These are phyloP conservation scores for Theretra japonica DNA, from an alignment of 2,888 invertebrate genomes.

Conservation along the genomic window DNA sequence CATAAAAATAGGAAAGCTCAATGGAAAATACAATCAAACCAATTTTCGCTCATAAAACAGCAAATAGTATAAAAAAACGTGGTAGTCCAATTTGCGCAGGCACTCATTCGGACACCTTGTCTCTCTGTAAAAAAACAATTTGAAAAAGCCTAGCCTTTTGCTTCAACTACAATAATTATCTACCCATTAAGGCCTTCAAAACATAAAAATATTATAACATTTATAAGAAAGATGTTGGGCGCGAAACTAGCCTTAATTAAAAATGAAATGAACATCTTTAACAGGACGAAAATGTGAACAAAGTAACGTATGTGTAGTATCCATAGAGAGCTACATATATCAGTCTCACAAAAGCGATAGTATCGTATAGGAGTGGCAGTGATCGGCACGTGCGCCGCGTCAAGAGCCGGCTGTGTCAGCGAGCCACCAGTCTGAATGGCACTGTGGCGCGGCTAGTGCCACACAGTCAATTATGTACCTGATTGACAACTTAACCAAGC, in stretches of 20 bases:
- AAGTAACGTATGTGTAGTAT: constrained; percentile 11
- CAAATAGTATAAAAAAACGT: not conserved
- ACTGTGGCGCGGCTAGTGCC: constrained; percentile 61
- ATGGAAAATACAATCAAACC: constrained; percentile 2
- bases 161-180: not conserved
- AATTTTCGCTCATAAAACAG: not conserved
- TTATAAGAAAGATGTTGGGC: not conserved
- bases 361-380: constrained; percentile 70
- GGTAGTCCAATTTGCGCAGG: not conserved
- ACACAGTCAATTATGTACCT: constrained; percentile 69
- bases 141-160: not conserved
- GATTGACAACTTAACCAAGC: constrained; percentile 72
- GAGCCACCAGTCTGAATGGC: constrained; percentile 57
- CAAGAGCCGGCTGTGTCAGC: constrained; percentile 71
- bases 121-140: not conserved
- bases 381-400: constrained; percentile 80
- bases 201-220: not conserved
- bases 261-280: constrained; percentile 15
- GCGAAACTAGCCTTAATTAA: not conserved
- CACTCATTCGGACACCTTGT: not conserved
- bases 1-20: not conserved
- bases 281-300: constrained; percentile 2
- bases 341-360: constrained; percentile 55
- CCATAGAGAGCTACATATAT: constrained; percentile 17
- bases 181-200: not conserved